These are phyloP conservation scores for Suncus etruscus DNA, from an alignment of 2,113 vertebrate genomes.

Conservation along the genomic window DNA sequence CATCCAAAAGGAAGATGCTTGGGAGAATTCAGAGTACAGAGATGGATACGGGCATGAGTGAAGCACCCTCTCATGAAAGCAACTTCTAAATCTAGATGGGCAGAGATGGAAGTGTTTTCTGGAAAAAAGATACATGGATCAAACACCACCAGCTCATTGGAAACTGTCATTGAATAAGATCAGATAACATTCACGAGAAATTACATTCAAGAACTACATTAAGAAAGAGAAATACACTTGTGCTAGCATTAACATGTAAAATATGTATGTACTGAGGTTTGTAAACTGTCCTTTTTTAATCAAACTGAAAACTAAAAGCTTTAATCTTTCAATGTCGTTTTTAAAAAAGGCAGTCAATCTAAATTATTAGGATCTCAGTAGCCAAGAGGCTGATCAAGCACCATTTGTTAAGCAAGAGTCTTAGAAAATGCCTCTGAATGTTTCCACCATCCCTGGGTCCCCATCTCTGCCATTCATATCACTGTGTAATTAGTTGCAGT, in stretches of 20 bases:
- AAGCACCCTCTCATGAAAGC: conserved; percentile 80
- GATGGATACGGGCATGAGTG: conserved; percentile 75
- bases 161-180: conserved; percentile 85
- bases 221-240: conserved; percentile 82
- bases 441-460: conserved; percentile 80
- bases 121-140: conserved; percentile 84
- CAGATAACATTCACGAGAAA: conserved; percentile 87
- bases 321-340: conserved; percentile 85
- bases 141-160: conserved; percentile 89
- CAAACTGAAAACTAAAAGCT: conserved; percentile 85
- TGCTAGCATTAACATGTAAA: conserved; percentile 87
- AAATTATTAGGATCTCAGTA: conserved; percentile 84
- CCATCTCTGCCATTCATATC: conserved; percentile 81
- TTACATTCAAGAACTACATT: conserved; percentile 86
- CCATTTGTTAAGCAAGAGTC: conserved; percentile 78
- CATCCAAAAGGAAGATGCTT: conserved; percentile 86
- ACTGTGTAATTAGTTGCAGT: conserved; percentile 83
- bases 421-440: conserved; percentile 84
- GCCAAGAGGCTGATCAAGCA: conserved; percentile 81
- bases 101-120: conserved; percentile 83
- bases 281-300: conserved; percentile 89
- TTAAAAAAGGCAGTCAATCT: conserved; percentile 80
- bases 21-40: conserved; percentile 79
- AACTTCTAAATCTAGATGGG: conserved; percentile 82
- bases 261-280: conserved; percentile 85